phyloP scores from a whole-genome alignment of 2,888 invertebrate genomes.

The Agonopterix alstromeriana region DNA sequence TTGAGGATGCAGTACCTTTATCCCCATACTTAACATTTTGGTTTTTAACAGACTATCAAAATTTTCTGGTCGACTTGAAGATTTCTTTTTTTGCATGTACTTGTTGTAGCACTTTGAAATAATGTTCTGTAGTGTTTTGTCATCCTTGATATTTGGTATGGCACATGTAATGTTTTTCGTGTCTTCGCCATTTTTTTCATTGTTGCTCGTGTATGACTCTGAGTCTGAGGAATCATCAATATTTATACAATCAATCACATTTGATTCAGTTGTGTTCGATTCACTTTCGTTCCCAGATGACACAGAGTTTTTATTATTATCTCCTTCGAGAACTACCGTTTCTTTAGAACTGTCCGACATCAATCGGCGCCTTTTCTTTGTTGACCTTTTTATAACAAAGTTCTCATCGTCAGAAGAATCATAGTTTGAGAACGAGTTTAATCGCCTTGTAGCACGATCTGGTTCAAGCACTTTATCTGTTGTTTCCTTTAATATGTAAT shows the following conservation, averaged over 20 bases:
- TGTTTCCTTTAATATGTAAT: slow-evolving; percentile 24
- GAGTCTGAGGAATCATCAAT: slow-evolving; percentile 45
- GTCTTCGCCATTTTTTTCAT: not conserved
- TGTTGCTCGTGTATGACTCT: not conserved
- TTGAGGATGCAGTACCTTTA: slow-evolving; percentile 28
- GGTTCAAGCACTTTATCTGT: not conserved
- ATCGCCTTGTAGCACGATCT: not conserved
- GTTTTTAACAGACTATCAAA: slow-evolving; percentile 32
- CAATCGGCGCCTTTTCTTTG: slow-evolving; percentile 24
- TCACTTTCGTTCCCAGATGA: slow-evolving; percentile 11
- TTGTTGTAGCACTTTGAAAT: slow-evolving; percentile 38
- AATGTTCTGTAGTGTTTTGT: slow-evolving; percentile 38
- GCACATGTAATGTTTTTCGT: not conserved
- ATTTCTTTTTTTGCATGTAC: slow-evolving; percentile 6
- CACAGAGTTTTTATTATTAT: slow-evolving; percentile 1
- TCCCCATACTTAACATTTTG: slow-evolving; percentile 58
- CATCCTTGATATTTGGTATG: slow-evolving; percentile 17
- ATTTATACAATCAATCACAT: slow-evolving; percentile 35
- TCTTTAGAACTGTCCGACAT: slow-evolving; percentile 32
- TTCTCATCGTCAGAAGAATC: slow-evolving; percentile 16
- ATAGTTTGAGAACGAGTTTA: not conserved
- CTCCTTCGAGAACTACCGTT: slow-evolving; percentile 23
- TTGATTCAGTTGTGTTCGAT: slow-evolving; percentile 1
- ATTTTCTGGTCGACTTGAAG: too few relatives aligned
- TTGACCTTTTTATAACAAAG: slow-evolving; percentile 13